Evolutionary conservation across 1,140 invertebrate species (phyloP), one percentile per base, ranked within the genome.

Genomic region (Physella acuta): DNA sequence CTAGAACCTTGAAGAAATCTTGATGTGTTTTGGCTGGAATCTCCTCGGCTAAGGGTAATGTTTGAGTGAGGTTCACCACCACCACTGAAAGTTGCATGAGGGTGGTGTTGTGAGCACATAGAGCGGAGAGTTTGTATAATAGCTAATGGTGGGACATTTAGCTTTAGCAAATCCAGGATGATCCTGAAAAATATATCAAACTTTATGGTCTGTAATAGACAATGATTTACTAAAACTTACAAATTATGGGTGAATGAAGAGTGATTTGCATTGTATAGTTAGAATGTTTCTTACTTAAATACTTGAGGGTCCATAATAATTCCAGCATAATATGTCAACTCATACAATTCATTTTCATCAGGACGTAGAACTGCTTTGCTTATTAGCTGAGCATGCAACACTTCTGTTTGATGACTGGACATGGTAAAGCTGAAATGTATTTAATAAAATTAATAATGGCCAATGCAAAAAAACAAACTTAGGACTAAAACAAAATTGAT

Each of bases 291-390:
- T 70, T 70, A 81, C 80, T 82, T 82, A 63, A 82, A 82, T 20
- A 81, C 73, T 49, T 70, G 61, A 3, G 79, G 79, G 65, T 82
- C 80, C 36, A 79, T 62, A 3, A 70, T 72, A 28, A 82, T 61
- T 14, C 79, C 80, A 51, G 79, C 80, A 26, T 79, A 68, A 34
- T 77, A 72, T 66, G 75, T 68, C 26, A 82, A 55, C 59, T 78
- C 76, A 70, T 80, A 81, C 34, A 82, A 52, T 58, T 81, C 80
- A 34, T 70, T 52, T 56, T 82, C 80, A 49, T 82, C 80, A n/a
- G 71, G 62, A 5, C 73, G 70, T 36, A 82, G 71, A 0, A 78
- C 73, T 71, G 78, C 76, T 60, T 78, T 79, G 73, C 79, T 81
- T 49, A 74, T 34, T 28, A 81, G 67, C 14, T 76, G 73, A 56